These are phyloP conservation scores for Peromyscus nudipes DNA, from an alignment of 2,797 vertebrate species.

Conservation along the genomic window DNA sequence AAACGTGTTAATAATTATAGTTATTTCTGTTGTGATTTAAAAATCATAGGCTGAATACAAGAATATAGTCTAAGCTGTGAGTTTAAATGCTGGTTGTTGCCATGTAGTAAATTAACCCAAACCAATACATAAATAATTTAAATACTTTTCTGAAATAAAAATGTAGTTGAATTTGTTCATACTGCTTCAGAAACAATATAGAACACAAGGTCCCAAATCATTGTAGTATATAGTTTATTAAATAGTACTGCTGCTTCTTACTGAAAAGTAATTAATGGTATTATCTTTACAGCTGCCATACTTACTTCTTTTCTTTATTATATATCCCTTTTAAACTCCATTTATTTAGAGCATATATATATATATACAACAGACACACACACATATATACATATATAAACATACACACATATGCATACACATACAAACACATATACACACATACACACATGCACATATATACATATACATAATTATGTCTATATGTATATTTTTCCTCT, in stretches of 20 bases:
- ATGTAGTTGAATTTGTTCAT: slow-evolving; percentile 62
- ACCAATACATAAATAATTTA: slow-evolving; percentile 24
- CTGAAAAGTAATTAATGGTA: background rate
- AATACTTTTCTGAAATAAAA: slow-evolving; percentile 68
- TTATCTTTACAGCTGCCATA: background rate
- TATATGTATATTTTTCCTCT: background rate
- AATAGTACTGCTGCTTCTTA: background rate
- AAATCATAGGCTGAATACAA: slow-evolving; percentile 41
- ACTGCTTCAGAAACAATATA: slow-evolving; percentile 37
- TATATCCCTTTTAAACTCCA: background rate
- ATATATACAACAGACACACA: background rate
- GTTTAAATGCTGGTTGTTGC: slow-evolving; percentile 35
- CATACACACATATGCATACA: background rate
- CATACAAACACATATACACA: background rate
- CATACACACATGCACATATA: no score
- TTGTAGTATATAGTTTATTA: slow-evolving; percentile 36
- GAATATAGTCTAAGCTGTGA: background rate
- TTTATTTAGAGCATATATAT: background rate
- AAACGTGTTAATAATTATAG: background rate
- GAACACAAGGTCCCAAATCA: background rate
- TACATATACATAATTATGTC: background rate
- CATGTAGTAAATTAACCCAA: slow-evolving; percentile 38
- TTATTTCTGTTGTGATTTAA: background rate
- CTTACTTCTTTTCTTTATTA: background rate
- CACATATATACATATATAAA: no score